Percentiles rank a stretch among this genome's conserved stretches.
These are phyloP conservation scores for Luffia ferchaultella DNA, from an alignment of 2,888 invertebrate genomes.

Conservation along the genomic window DNA sequence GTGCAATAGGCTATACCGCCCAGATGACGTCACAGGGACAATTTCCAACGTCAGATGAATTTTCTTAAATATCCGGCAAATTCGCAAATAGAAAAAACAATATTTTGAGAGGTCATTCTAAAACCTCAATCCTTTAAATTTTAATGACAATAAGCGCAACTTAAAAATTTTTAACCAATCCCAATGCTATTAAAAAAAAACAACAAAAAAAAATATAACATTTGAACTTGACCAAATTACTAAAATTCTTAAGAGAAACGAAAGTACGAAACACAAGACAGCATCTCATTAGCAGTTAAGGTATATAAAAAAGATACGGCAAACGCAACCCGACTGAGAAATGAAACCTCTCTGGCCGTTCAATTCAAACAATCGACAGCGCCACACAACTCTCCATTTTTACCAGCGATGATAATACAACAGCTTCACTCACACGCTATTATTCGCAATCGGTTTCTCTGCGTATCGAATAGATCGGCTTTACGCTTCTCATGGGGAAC, in stretches of 20 bases:
- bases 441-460: conserved; percentile 19
- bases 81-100: too few species aligned
- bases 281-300: background rate
- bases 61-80: too few species aligned
- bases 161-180: too few species aligned
- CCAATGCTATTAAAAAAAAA: too few species aligned
- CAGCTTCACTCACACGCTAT: conserved; percentile 11
- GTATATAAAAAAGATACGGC: conserved; percentile 18
- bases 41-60: too few species aligned
- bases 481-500: too few species aligned
- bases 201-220: too few species aligned
- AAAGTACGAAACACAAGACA: conserved; percentile 18
- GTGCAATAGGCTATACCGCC: too few species aligned
- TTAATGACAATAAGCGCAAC: too few species aligned
- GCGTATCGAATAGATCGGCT: conserved; percentile 15
- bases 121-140: too few species aligned
- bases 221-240: background rate
- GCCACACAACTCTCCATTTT: conserved; percentile 28
- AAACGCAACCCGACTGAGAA: conserved; percentile 28
- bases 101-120: too few species aligned
- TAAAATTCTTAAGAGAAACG: conserved; percentile 10
- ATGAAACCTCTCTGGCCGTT: conserved; percentile 28
- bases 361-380: conserved; percentile 34
- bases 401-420: conserved; percentile 23
- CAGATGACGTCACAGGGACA: too few species aligned